Evolutionary conservation across 2,888 invertebrate genomes (phyloP), one percentile per base, ranked within the genome.

Genomic region (Dynastes hyllus): DNA sequence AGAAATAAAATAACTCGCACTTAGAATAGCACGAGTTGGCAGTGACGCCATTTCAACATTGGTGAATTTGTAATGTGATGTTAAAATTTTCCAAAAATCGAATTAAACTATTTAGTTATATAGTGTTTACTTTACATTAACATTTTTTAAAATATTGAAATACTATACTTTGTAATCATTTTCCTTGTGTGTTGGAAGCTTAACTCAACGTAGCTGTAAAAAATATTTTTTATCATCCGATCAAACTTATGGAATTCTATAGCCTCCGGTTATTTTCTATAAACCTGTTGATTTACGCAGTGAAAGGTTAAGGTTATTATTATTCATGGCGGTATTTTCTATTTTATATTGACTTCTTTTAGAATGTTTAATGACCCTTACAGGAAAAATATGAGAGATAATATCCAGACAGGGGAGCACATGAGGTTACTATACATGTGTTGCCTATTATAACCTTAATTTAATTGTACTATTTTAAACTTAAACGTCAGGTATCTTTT

Each of bases 21-120:
- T 85, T 84, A 85, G 85, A 85, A 85, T 85, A 85, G 85, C 82
- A 83, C 82, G 81, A 80, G 84, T 85, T 85, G 85, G 85, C 85
- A 85, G 83, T 77, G 80, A 77, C 69, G 78, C 76, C 66, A 73
- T 73, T 73, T 73, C 58, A 45, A 58, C 77, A 79, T 80, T 78
- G 73, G 78, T 76, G 51, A 71, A 77, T 80, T 80, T 79, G 76
- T 65, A n/a, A 40, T 32, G 78, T 81, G 32, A 27, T n/a, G 77
- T 69, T 76, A 66, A 79, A 71, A 79, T 77, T 67, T 79, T 51
- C 70, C 77, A 22, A 76, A 22, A 78, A 78, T 77, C 77, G 40
- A 78, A 79, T 80, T 71, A 66, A 67, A 22, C 22, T 22, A 22
- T 22, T 22, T 22, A 76, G 75, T 78, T 78, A 66, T 76, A 13